phyloP scores from a whole-genome alignment of 2,113 vertebrate genomes.

The Calidris pugnax region DNA sequence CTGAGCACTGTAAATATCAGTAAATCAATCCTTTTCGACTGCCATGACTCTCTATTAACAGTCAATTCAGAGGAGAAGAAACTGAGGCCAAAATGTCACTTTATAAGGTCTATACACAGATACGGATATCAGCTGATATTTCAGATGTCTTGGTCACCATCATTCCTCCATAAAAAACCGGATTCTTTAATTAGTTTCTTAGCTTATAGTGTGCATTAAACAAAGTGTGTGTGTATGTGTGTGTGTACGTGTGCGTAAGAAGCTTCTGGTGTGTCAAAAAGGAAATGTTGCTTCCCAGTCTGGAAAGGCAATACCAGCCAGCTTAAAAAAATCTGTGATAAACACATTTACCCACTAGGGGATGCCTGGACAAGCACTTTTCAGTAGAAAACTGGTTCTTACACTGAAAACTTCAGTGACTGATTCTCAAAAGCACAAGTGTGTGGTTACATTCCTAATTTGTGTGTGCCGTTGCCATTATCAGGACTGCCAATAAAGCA shows the following conservation, averaged over 20 bases:
- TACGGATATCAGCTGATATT: background rate
- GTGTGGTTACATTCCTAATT: background rate
- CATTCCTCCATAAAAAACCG: background rate
- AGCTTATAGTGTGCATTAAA: background rate
- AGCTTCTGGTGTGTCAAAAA: background rate
- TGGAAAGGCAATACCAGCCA: background rate
- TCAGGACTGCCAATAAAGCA: background rate
- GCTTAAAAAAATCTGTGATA: background rate
- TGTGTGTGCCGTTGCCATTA: fast-evolving
- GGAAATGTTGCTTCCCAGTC: background rate
- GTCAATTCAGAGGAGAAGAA: background rate
- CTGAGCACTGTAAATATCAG: background rate
- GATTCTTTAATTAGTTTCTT: background rate
- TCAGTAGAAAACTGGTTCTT: fast-evolving
- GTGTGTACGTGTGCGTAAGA: background rate
- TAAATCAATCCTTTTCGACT: background rate
- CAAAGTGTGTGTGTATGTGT: too few species aligned
- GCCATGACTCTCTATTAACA: background rate
- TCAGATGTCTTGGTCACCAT: fast-evolving
- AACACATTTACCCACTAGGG: background rate
- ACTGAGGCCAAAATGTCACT: background rate
- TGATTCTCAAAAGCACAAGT: background rate
- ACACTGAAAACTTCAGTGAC: background rate
- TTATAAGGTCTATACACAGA: background rate
- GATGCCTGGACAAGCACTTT: background rate